These are phyloP conservation scores for Malacoraja senta DNA, from an alignment of 2,797 vertebrate species.

Conservation along the genomic window DNA sequence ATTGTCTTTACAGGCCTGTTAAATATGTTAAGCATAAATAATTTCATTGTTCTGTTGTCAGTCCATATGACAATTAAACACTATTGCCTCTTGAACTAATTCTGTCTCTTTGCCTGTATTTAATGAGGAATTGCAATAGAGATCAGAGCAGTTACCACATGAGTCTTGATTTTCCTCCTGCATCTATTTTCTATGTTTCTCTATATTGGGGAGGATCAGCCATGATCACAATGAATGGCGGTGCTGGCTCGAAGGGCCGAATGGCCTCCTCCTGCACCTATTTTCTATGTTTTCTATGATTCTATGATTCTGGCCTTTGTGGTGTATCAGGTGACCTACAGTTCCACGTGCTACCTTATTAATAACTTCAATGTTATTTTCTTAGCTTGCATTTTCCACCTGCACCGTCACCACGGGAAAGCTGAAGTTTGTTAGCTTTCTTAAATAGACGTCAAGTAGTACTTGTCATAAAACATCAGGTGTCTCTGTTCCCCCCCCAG, in stretches of 20 bases:
- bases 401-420: conserved; percentile 11
- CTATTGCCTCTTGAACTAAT: neutral
- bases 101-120: neutral
- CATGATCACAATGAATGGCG: no score
- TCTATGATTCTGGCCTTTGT: neutral
- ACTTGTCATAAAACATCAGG: conserved; percentile 30
- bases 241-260: no score
- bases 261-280: no score
- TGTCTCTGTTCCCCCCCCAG: conserved; percentile 48
- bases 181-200: no score
- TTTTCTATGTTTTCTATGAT: no score
- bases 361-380: conserved; percentile 43
- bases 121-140: neutral
- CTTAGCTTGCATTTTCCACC: neutral
- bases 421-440: neutral
- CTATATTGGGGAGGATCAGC: no score
- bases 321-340: conserved; percentile 43
- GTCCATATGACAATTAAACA: no score
- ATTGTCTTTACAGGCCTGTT: no score
- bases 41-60: no score
- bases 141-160: neutral
- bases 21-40: no score
- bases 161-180: neutral
- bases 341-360: conserved; percentile 49
- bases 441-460: conserved; percentile 23